Base-by-base conservation (phyloP, 2,113 vertebrate species). In the Sander lucioperca region DNA sequence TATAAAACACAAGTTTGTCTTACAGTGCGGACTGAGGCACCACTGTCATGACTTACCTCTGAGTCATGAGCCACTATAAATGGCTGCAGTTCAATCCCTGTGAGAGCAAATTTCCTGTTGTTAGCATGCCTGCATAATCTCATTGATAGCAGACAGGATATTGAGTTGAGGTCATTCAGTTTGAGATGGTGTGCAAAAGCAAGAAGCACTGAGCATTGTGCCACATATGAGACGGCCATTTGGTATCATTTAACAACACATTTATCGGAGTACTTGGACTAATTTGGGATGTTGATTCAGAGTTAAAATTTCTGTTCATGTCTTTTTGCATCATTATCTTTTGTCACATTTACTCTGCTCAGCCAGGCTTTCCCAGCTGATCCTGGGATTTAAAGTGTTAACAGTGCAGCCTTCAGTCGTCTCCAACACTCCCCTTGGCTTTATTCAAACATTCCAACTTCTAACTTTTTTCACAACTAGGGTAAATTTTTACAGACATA, bases 71-170 rank as follows among this genome's bases (percentile, higher is more conserved):
- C 84, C 70, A 54, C 79, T 83, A 75, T 83, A 90, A 86, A 83
- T 78, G 86, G 80, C 74, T 68, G 53, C 69, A 82, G 86, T 84
- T 88, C 86, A 90, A 91, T 85, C 88, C 91, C 79, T 71, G 67
- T 83, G 85, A 83, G 80, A 89, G 81, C 86, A 84, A 84, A 90
- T 92, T 92, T 92, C 91, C 91, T 93, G 90, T 89, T 88, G 89
- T 91, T 90, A 92, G 89, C 80, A 84, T 90, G 86, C 77, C 85
- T 84, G 47, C 79, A 68, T 92, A 91, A 92, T 92, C 89, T 91
- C 86, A 85, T 73, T 91, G 91, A 93, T 92, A 92, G 83, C 75
- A 91, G 83, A 89, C 89, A 86, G 91, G 91, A 93, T 92, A 92
- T 92, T 91, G 82, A 87, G 77, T 76, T 88, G 84, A 86, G 82